phyloP scores from a whole-genome alignment of 2,113 vertebrate species.

The Aspiorhynchus laticeps region DNA sequence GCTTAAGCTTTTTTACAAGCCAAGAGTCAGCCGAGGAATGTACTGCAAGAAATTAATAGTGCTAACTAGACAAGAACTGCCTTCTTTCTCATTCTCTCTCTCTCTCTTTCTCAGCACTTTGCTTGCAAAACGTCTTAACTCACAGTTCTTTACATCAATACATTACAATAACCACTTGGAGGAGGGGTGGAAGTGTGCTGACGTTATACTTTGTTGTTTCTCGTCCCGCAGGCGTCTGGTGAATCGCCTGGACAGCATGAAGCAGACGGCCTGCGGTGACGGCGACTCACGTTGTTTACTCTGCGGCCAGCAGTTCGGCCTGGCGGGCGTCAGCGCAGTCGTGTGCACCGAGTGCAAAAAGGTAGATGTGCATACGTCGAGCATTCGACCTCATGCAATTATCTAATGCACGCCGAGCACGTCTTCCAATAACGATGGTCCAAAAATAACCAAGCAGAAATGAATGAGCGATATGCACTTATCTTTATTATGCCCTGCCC shows the following conservation, averaged over 20 bases:
- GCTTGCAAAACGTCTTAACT: slow-evolving; percentile 23
- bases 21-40: slow-evolving; percentile 35
- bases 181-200: not conserved
- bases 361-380: slow-evolving; percentile 67
- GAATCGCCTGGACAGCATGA: slow-evolving; percentile 86
- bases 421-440: not conserved
- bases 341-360: slow-evolving; percentile 94
- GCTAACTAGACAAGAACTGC: slow-evolving; percentile 39
- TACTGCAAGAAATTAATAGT: slow-evolving; percentile 42
- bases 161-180: not conserved
- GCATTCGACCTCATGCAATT: slow-evolving; percentile 2
- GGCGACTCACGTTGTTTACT: slow-evolving; percentile 87
- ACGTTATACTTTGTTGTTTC: not conserved
- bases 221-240: slow-evolving; percentile 82
- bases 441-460: slow-evolving; percentile 19
- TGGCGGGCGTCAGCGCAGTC: slow-evolving; percentile 77
- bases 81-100: slow-evolving; percentile 1
- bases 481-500: slow-evolving; percentile 11
- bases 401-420: not conserved
- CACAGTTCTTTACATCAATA: slow-evolving; percentile 22
- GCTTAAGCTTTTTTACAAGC: slow-evolving; percentile 33
- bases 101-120: slow-evolving; percentile 44
- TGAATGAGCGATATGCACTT: slow-evolving; percentile 13
- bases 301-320: slow-evolving; percentile 85
- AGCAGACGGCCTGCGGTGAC: slow-evolving; percentile 85